Evolutionary conservation across 2,113 vertebrate species (phyloP).

Genomic region (Orthochromis indermauri): DNA sequence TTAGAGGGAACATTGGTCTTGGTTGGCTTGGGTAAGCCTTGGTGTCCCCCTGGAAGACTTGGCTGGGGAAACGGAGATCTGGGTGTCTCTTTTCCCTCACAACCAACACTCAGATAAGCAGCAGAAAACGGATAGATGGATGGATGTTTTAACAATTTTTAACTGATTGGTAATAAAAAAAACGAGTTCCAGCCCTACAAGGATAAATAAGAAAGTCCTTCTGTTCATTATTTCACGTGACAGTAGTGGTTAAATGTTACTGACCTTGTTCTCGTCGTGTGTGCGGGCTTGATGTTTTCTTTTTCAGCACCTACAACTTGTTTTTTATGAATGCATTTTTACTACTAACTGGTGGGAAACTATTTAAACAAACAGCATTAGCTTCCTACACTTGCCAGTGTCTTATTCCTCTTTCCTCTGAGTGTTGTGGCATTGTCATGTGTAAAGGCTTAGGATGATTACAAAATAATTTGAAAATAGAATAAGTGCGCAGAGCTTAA

Average conservation of each 20-base stretch:
- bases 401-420: neutral
- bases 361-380: conserved; percentile 18
- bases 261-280: neutral
- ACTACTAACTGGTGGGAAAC: neutral
- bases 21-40: neutral
- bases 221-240: neutral
- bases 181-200: neutral
- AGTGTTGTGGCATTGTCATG: conserved; percentile 62
- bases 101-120: neutral
- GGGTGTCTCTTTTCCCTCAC: neutral
- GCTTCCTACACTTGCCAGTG: conserved; percentile 9
- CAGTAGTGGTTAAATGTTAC: neutral
- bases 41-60: neutral
- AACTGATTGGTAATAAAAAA: neutral
- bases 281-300: neutral
- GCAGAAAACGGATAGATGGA: neutral
- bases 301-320: neutral
- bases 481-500: conserved; percentile 62
- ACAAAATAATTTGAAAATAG: conserved; percentile 74
- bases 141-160: neutral
- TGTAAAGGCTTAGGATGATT: conserved; percentile 67
- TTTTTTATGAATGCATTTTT: neutral
- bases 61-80: neutral
- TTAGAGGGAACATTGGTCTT: too few species aligned
- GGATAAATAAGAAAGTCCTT: neutral